Evolutionary conservation across 2,113 vertebrate species (phyloP).

Genomic region (Piprites chloris): DNA sequence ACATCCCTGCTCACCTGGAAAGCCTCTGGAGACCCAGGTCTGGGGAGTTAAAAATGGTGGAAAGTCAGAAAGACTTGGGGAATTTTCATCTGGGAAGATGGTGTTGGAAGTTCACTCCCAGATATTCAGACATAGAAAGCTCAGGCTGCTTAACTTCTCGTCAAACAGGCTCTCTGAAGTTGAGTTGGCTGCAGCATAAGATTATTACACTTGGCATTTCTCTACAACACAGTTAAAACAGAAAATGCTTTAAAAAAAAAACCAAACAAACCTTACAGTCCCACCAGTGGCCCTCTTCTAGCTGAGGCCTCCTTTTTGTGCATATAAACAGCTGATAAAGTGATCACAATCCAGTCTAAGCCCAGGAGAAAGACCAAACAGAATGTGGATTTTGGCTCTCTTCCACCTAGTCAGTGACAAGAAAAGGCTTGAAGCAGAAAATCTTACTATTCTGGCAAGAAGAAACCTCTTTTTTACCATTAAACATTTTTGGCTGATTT

Average conservation of each 20-base stretch:
- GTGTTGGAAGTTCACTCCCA: background rate
- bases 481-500: background rate
- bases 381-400: conserved; percentile 12
- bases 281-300: background rate
- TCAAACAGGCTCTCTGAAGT: background rate
- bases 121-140: background rate
- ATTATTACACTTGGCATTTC: background rate
- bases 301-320: conserved; percentile 27
- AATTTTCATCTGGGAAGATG: background rate
- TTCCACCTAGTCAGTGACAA: background rate
- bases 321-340: conserved; percentile 32
- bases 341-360: conserved; percentile 50
- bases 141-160: background rate
- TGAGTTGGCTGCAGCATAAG: background rate
- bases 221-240: background rate
- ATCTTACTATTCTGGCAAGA: background rate
- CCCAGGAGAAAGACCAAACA: conserved; percentile 41
- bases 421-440: conserved; percentile 10
- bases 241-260: background rate
- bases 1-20: background rate
- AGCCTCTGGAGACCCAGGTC: background rate
- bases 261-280: background rate
- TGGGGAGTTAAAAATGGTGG: background rate
- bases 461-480: background rate
- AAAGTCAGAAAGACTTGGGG: background rate